Base-by-base conservation (phyloP, 2,797 vertebrate genomes). In the Balearica regulorum region DNA sequence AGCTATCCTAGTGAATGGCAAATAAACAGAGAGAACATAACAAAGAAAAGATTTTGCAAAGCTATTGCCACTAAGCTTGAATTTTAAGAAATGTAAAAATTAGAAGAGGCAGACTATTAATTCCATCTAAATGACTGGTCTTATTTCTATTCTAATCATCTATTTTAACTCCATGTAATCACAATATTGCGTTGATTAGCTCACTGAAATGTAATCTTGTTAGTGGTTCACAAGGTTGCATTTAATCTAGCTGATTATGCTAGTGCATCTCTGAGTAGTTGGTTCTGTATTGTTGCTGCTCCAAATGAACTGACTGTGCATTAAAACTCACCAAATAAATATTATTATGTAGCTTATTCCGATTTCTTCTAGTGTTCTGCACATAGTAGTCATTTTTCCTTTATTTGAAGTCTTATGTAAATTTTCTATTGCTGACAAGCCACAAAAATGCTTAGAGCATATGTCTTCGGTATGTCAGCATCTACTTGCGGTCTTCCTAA, bases 151-250 rank as follows among this genome's bases (percentile, higher is more conserved):
- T 93, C 79, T 71, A 88, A 91, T 90, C 83, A 64, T 86, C 76
- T 95, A 39, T 89, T 96, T 77, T 85, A 91, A 73, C 57, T 81
- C 39, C 25, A 10, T 83, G 33, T 85, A 91, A 95, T 94, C 85
- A 94, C 53, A 88, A 60, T 83, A 88, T 71, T 94, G 87, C 3
- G 0, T 83, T 90, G 80, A 94, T 96, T 94, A 95, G 61, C 90
- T 94, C 79, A 86, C 53, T 81, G 85, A 60, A 83, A 86, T 83
- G 57, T 90, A 91, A 97, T 94, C 87, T 90, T 77, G 83, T 93
- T 93, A 95, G 69, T 39, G 24, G 91, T 91, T 95, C 83, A 88
- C 53, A 80, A 86, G 69, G 93, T 86, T 81, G 21, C 65, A 35
- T 94, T 90, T 96, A 93, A 96, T 90, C 72, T 80, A 87, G 43